Conservation (phyloP, 2,113 vertebrate genomes). For the Prunella fulvescens region DNA sequence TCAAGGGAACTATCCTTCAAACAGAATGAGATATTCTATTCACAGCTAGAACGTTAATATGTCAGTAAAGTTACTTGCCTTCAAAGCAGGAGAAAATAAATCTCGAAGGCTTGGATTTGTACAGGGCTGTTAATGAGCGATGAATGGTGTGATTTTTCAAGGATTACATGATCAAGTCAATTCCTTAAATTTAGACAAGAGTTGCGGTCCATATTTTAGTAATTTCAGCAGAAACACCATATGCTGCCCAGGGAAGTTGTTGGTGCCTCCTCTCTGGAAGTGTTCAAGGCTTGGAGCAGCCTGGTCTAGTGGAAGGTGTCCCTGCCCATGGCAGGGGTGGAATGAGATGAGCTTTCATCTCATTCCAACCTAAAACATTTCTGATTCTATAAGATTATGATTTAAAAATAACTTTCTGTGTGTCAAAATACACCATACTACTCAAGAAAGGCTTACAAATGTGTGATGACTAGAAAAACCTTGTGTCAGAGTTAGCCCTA, state of each 20-base stretch:
- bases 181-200: conserved; percentile 49
- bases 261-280: background rate
- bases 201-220: conserved; percentile 45
- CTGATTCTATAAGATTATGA: background rate
- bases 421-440: background rate
- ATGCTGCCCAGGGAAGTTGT: background rate
- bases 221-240: conserved; percentile 44
- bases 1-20: conserved; percentile 76
- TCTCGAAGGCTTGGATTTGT: conserved; percentile 46
- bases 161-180: conserved; percentile 5
- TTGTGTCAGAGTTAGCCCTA: background rate
- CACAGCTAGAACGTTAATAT: conserved; percentile 77
- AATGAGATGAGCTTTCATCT: background rate
- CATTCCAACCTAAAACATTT: background rate
- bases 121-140: conserved; percentile 49
- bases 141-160: conserved; percentile 50
- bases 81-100: conserved; percentile 68
- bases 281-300: background rate
- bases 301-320: background rate
- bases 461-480: background rate
- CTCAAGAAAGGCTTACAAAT: background rate
- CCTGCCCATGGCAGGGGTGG: background rate
- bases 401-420: conserved; percentile 7
- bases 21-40: conserved; percentile 69
- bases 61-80: conserved; percentile 77